phyloP scores from a whole-genome alignment of 2,888 invertebrate genomes.

The Lagria hirta region DNA sequence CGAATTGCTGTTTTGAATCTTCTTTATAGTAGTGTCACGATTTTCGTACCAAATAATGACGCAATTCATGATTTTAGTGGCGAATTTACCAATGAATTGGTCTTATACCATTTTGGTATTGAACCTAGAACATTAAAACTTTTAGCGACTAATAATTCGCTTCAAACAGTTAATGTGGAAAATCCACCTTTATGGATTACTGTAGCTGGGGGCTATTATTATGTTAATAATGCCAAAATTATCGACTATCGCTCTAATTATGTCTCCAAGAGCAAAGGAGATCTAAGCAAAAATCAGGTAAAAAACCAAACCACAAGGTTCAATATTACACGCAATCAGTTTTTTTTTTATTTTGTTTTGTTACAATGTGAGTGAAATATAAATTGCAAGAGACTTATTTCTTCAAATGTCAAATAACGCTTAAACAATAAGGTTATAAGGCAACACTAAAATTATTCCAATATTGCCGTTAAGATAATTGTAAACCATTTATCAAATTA shows the following conservation, averaged over 20 bases:
- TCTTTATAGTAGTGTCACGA: slow-evolving; percentile 71
- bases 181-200: slow-evolving; percentile 85
- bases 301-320: background rate
- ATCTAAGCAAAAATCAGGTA: slow-evolving; percentile 11
- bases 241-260: slow-evolving; percentile 57
- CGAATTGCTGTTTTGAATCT: slow-evolving; percentile 67
- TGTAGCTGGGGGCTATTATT: slow-evolving; percentile 45
- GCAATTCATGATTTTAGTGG: slow-evolving; percentile 69
- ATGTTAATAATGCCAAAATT: slow-evolving; percentile 83
- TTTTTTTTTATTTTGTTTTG: background rate
- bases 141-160: slow-evolving; percentile 48
- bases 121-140: slow-evolving; percentile 66
- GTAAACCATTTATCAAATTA: too few relatives aligned
- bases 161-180: slow-evolving; percentile 70
- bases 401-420: too few relatives aligned
- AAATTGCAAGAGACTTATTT: too few relatives aligned
- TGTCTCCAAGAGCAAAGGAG: slow-evolving; percentile 40
- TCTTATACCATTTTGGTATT: slow-evolving; percentile 46
- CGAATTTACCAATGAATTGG: slow-evolving; percentile 61
- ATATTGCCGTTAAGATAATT: too few relatives aligned
- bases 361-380: too few relatives aligned
- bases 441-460: too few relatives aligned
- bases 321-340: background rate
- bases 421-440: too few relatives aligned
- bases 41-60: slow-evolving; percentile 83